Evolutionary conservation across 2,113 vertebrate species (phyloP).

Genomic region (Neolamprologus modestus): DNA sequence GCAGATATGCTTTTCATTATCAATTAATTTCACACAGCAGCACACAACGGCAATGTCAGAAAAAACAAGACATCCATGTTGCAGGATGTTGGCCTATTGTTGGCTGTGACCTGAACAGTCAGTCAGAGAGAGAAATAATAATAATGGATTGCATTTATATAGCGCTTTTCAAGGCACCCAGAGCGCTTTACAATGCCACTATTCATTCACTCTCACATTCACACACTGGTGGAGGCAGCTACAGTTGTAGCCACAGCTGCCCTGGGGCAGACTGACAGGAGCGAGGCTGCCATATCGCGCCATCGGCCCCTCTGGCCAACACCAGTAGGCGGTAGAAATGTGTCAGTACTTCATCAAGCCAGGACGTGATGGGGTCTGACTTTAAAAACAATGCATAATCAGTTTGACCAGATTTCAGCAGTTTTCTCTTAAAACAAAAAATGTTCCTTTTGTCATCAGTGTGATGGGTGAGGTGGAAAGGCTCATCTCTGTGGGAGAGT

Average conservation of each 20-base stretch:
- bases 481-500: background rate
- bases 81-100: background rate
- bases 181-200: accelerated
- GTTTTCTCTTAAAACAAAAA: background rate
- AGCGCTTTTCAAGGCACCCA: accelerated
- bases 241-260: too few species aligned
- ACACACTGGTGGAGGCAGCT: too few species aligned
- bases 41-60: background rate
- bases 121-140: background rate
- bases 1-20: background rate
- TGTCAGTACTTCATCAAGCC: background rate
- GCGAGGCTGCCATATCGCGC: too few species aligned
- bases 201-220: too few species aligned
- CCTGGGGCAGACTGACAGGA: too few species aligned
- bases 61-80: background rate
- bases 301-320: too few species aligned
- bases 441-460: background rate
- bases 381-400: background rate
- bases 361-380: background rate
- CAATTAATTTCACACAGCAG: background rate
- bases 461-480: background rate
- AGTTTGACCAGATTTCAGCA: background rate
- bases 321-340: background rate
- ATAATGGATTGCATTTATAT: too few species aligned
- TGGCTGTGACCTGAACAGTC: background rate